phyloP scores from a whole-genome alignment of 1,140 invertebrate genomes.

The Trichomalopsis sarcophagae region DNA sequence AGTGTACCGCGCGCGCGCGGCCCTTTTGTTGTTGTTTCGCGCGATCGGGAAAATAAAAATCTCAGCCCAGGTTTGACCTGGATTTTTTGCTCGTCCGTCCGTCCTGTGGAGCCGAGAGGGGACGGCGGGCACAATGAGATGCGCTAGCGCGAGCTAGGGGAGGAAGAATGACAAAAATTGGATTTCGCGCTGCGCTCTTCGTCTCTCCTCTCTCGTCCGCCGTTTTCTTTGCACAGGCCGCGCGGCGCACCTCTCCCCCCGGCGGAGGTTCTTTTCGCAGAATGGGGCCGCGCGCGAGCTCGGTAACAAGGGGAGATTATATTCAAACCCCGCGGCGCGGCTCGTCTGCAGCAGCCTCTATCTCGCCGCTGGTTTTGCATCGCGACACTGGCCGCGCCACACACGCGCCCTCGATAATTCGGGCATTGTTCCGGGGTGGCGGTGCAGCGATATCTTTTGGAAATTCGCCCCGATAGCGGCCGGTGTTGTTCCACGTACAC shows the following conservation, averaged over 20 bases:
- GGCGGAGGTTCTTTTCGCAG: background rate
- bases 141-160: background rate
- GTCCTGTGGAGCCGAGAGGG: background rate
- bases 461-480: background rate
- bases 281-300: background rate
- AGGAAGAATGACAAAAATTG: constrained; percentile 42
- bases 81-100: constrained; percentile 36
- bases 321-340: background rate
- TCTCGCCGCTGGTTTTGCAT: background rate
- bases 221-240: background rate
- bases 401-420: constrained; percentile 19
- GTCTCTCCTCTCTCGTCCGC: background rate
- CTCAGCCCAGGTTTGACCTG: constrained; percentile 43
- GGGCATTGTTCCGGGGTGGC: constrained; percentile 16
- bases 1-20: background rate
- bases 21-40: background rate
- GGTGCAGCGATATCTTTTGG: constrained; percentile 15
- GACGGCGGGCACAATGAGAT: background rate
- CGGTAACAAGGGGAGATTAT: constrained; percentile 33
- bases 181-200: constrained; percentile 2
- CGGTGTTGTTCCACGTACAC: too few relatives aligned
- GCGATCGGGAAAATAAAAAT: constrained; percentile 34
- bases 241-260: background rate
- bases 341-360: background rate
- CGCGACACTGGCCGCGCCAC: background rate